Evolutionary conservation across 2,888 invertebrate species (phyloP).

Genomic region (Drosophila lacicola): DNA sequence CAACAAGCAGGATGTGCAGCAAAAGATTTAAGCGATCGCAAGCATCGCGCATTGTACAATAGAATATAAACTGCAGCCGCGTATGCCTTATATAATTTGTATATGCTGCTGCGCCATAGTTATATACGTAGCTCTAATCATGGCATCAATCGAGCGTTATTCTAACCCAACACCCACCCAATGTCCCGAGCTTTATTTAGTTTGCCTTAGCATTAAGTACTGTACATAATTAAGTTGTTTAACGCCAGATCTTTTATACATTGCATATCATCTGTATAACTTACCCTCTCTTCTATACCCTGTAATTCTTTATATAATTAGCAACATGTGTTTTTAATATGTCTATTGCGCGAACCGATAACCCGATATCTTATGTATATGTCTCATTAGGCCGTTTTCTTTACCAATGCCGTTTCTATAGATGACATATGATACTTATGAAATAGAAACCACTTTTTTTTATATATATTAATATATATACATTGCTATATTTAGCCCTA

Average conservation of each 20-base stretch:
- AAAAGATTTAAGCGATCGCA: constrained; percentile 72
- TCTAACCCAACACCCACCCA: constrained; percentile 49
- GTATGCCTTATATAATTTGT: constrained; percentile 13
- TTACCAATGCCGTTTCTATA: constrained; percentile 16
- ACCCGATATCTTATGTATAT: constrained; percentile 19
- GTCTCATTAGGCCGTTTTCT: constrained; percentile 24
- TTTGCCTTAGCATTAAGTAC: constrained; percentile 55
- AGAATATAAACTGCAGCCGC: constrained; percentile 21
- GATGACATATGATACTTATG: constrained; percentile 28
- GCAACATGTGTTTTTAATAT: constrained; percentile 47
- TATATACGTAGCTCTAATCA: constrained; percentile 37
- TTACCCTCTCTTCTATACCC: constrained; percentile 1
- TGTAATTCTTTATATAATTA: constrained; percentile 12
- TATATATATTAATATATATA: constrained; percentile 4
- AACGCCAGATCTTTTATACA: constrained; percentile 18
- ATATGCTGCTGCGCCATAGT: constrained; percentile 21
- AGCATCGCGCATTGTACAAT: constrained; percentile 38
- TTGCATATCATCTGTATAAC: constrained; percentile 37
- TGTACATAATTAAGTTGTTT: constrained; percentile 69
- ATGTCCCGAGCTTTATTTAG: constrained; percentile 48
- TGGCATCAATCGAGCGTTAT: constrained; percentile 38
- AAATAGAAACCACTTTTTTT: constrained; percentile 10
- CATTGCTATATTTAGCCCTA: constrained; percentile 35
- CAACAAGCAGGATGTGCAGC: constrained; percentile 60
- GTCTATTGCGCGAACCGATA: constrained; percentile 30